Evolutionary conservation across 2,113 vertebrate species (phyloP).

Genomic region (Paralichthys olivaceus): DNA sequence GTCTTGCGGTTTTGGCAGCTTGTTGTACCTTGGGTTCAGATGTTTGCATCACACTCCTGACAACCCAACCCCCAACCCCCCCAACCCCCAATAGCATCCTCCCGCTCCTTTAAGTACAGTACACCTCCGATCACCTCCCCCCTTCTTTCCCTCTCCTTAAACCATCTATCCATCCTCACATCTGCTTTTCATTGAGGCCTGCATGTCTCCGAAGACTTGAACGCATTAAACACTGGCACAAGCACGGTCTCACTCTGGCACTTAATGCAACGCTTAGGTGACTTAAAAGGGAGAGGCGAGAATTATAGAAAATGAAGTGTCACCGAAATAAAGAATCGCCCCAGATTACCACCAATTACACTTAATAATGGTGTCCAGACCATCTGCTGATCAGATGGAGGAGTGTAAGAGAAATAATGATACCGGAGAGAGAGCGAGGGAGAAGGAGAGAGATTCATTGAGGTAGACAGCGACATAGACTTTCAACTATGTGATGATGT

Average conservation of each 20-base stretch:
- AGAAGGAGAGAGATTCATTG: constrained; percentile 45
- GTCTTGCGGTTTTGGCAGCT: constrained; percentile 89
- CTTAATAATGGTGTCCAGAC: constrained; percentile 75
- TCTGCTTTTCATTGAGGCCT: constrained; percentile 91
- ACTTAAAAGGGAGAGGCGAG: constrained; percentile 88
- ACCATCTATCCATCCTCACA: constrained; percentile 84
- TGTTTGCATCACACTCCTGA: constrained; percentile 85
- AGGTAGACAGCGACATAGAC: constrained; percentile 48
- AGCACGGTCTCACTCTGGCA: constrained; percentile 82
- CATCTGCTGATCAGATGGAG: constrained; percentile 87
- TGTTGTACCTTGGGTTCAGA: constrained; percentile 85
- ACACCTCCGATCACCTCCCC: constrained; percentile 68
- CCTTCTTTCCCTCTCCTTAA: constrained; percentile 59
- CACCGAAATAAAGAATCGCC: constrained; percentile 86
- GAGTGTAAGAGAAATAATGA: constrained; percentile 46
- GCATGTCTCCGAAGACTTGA: constrained; percentile 88
- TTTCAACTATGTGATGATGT: constrained; percentile 57
- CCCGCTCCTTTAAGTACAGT: constrained; percentile 52
- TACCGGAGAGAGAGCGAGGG: constrained; percentile 13
- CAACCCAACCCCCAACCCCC: constrained; percentile 72
- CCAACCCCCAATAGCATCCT: constrained; percentile 4
- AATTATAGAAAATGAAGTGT: constrained; percentile 94
- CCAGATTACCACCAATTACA: constrained; percentile 85
- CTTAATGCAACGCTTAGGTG: constrained; percentile 87
- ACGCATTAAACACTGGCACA: constrained; percentile 88